Base-by-base conservation (phyloP, 2,888 invertebrate species). In the Drosophila phalerata region DNA sequence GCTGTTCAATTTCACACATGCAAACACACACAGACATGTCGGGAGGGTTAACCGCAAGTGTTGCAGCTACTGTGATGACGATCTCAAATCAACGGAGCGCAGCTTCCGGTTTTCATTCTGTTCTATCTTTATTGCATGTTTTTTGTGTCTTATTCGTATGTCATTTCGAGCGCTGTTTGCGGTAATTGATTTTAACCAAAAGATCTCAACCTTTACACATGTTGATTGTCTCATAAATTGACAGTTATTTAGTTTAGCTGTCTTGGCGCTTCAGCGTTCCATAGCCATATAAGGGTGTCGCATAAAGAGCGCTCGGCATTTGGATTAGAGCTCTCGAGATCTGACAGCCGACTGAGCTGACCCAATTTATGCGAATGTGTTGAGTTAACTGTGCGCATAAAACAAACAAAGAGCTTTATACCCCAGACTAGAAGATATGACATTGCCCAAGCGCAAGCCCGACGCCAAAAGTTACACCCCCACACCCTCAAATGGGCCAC, bases 121-220 rank as follows among this genome's bases (percentile, higher is more conserved):
- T 73, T 72, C 77, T 62, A 65, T 52, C 58, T 69, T 74, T 69
- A 55, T 85, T 74, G 62, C 71, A 77, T 69, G 61, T 63, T 65
- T 65, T 40, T 25, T 38, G 45, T 25, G 62, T 56, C 56, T 30
- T 57, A 40, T 63, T 51, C 30, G 43, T n/a, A 32, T 48, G 51
- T 43, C 49, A 37, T 38, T 73, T 49, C 34, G 52, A 53, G 37
- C 32, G 45, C 48, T 52, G 37, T 74, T 72, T 79, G 77, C 68
- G 70, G 80, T 85, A 88, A 85, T 88, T 88, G 88, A 73, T 85
- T 85, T 85, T 51, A 80, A 76, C 78, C 85, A 60, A 84, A 77
- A 83, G 81, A 81, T 83, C 82, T 66, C 56, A 75, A 74, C 67
- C 84, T 77, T 75, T 73, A 73, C 67, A 77, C 80, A 80, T 67